Evolutionary conservation across 2,113 vertebrate genomes (phyloP).

Genomic region (human): DNA sequence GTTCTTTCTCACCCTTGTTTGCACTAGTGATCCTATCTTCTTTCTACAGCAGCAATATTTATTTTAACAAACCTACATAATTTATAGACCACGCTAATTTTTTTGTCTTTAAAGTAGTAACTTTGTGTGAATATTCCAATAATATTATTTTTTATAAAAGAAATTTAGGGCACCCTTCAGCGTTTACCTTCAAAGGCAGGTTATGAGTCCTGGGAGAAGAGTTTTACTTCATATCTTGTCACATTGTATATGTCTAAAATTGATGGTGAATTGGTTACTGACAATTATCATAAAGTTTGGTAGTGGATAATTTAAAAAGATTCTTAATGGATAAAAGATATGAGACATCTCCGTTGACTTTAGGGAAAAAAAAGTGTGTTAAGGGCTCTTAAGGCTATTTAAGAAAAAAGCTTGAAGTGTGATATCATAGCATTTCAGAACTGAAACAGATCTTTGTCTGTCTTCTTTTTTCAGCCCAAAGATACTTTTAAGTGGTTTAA

Average conservation of each 20-base stretch:
- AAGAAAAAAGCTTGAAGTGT: neutral
- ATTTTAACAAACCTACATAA: neutral
- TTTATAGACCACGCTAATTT: neutral
- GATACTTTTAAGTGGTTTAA: slow-evolving; percentile 57
- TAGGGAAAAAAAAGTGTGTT: neutral
- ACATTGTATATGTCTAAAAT: neutral
- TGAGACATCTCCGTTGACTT: neutral
- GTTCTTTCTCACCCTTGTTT: neutral
- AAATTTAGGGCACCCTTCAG: neutral
- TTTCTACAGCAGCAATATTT: neutral
- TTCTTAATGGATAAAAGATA: neutral
- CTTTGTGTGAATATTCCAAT: neutral
- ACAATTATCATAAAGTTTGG: neutral
- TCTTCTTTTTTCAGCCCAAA: slow-evolving; percentile 28
- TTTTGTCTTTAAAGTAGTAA: slow-evolving; percentile 4
- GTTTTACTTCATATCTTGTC: neutral
- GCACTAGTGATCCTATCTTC: neutral
- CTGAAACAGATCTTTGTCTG: slow-evolving; percentile 42
- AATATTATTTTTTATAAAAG: neutral
- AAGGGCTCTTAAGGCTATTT: neutral
- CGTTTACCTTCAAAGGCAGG: neutral
- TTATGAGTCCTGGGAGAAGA: neutral
- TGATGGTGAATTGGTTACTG: neutral
- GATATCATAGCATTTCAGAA: slow-evolving; percentile 42
- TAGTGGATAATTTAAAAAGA: neutral